These are phyloP conservation scores for Rhabdomys dilectus DNA, from an alignment of 2,113 vertebrate species.

Conservation along the genomic window DNA sequence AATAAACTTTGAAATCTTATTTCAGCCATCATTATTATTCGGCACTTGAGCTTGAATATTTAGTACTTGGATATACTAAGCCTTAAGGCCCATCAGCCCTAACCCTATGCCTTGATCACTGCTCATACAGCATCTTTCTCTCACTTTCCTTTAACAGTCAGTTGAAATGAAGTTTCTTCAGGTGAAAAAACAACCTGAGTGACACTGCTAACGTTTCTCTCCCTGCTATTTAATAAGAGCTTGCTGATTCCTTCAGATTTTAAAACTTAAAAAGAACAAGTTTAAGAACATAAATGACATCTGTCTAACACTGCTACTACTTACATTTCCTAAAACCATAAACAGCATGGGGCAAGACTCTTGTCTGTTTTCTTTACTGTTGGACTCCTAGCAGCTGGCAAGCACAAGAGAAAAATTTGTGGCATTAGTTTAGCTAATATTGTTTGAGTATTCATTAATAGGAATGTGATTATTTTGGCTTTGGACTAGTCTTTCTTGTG, in stretches of 20 bases:
- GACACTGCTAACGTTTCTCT: background rate
- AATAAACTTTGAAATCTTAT: slow-evolving; percentile 1
- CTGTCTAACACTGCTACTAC: background rate
- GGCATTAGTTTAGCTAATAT: background rate
- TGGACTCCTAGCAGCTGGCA: background rate
- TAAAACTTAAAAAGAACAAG: background rate
- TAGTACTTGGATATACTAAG: background rate
- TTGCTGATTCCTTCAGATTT: background rate
- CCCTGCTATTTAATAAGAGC: background rate
- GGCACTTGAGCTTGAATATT: background rate
- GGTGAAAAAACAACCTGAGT: background rate
- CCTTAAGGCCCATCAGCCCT: background rate
- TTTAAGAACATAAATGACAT: background rate
- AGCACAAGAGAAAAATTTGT: background rate
- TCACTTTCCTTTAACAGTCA: background rate
- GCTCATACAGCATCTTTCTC: background rate
- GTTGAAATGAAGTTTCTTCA: background rate
- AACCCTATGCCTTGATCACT: background rate
- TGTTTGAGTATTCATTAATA: background rate
- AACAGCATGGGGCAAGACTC: background rate
- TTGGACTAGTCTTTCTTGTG: background rate
- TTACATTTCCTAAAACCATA: background rate
- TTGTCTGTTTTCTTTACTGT: background rate
- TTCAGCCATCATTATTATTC: background rate
- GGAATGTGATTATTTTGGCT: background rate